Evolutionary conservation across 2,113 vertebrate genomes (phyloP), one percentile per base, ranked within the genome.

Genomic region (Lepisosteus oculatus): DNA sequence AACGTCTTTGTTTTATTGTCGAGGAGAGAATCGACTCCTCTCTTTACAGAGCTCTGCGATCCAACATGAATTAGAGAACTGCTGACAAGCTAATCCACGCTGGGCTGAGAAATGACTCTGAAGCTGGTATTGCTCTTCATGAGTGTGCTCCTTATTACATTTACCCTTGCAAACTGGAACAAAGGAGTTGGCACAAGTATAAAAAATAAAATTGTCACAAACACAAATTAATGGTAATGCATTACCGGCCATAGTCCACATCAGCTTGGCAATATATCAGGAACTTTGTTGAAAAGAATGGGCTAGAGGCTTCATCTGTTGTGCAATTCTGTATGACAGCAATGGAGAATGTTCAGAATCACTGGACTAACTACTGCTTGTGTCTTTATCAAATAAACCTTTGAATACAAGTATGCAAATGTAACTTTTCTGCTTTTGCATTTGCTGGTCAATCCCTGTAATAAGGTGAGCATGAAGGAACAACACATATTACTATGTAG

Each of bases 121-220:
- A 59, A 59, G 56, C 56, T 59, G 11, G n/a, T n/a, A 59, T 12
- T 59, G 56, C 56, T 59, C 56, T 12, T 59, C n/a, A n/a, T 59
- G 56, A 12, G n/a, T 59, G 13, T 59, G n/a, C 56, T 59, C 11
- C 56, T 59, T 59, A n/a, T 59, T 59, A 59, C 7, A 59, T 86
- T 89, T 84, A 85, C 79, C 79, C 76, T 82, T 81, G 78, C 82
- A 83, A 80, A 74, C 74, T 72, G 80, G 79, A 59, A 59, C 56
- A 4, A 59, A 59, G 56, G 5, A 51, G 47, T 51, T 59, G n/a
- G n/a, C 56, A 14, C 1, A 59, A 12, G n/a, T 14, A 59, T n/a
- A 59, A 59, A 59, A 14, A 12, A 14, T 4, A 59, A 59, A 14
- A 59, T 59, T 11, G 13, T 59, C n/a, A 59, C 11, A 13, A 59